A percentile compares a stretch with the other conserved stretches of the same genome.
These are phyloP conservation scores for Malurus leucopterus DNA, from an alignment of 2,797 vertebrate species.

Conservation along the genomic window DNA sequence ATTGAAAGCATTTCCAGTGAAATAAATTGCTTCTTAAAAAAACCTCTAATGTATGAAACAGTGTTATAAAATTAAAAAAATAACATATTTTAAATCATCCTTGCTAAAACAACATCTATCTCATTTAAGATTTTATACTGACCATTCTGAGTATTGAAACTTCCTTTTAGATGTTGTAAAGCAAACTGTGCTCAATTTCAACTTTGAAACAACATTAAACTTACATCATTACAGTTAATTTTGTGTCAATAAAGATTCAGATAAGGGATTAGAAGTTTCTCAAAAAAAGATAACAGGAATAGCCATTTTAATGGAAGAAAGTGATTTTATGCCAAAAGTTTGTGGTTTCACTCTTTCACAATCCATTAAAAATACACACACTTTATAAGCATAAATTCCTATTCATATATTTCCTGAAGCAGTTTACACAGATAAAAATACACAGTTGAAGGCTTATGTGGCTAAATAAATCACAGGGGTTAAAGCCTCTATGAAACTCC, in stretches of 20 bases:
- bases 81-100: neutral
- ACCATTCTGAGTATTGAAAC: neutral
- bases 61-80: neutral
- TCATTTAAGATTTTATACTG: neutral
- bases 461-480: neutral
- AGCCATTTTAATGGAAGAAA: neutral
- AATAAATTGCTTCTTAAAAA: neutral
- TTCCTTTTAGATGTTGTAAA: neutral
- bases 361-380: neutral
- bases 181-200: neutral
- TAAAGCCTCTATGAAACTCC: neutral
- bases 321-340: neutral
- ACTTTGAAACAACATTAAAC: neutral
- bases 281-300: neutral
- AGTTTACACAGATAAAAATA: constrained; percentile 3
- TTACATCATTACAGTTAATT: neutral
- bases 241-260: neutral
- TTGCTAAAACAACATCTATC: neutral
- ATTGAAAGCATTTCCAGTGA: neutral
- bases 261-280: neutral
- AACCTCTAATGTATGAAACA: neutral
- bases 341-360: neutral
- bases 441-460: neutral
- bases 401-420: neutral
- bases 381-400: neutral